Percentiles rank a stretch among this genome's conserved stretches.
Evolutionary conservation across 92 coral and sea anemone species (phyloP).

Genomic region (Galaxea fascicularis): DNA sequence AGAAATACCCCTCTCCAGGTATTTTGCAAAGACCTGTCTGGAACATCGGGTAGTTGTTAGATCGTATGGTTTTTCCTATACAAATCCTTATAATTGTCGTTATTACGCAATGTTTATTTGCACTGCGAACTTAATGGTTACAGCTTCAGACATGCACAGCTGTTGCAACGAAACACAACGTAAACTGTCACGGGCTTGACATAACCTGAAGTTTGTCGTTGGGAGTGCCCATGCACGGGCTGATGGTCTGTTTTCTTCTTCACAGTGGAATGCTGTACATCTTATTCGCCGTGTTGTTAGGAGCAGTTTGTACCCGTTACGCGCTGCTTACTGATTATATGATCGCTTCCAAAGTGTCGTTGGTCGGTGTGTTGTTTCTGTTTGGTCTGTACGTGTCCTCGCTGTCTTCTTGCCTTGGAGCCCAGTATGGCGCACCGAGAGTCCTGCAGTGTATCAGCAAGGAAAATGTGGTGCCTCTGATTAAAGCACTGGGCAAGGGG

Average conservation of each 20-base stretch:
- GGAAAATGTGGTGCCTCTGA: slow-evolving; percentile 93
- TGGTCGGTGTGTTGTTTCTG: slow-evolving; percentile 93
- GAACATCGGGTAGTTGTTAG: too few species aligned
- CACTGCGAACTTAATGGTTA: too few species aligned
- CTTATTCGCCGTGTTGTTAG: slow-evolving; percentile 92
- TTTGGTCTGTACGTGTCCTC: slow-evolving; percentile 98
- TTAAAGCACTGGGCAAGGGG: slow-evolving; percentile 92
- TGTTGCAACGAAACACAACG: too few species aligned
- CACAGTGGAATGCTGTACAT: slow-evolving; percentile 93
- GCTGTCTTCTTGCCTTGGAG: slow-evolving; percentile 96
- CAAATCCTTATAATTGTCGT: too few species aligned
- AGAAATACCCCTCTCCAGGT: too few species aligned
- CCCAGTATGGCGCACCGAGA: slow-evolving; percentile 97
- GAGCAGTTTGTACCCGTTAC: slow-evolving; percentile 95
- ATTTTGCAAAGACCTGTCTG: too few species aligned
- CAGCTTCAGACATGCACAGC: too few species aligned
- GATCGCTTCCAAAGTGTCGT: slow-evolving; percentile 99
- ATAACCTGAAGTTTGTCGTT: too few species aligned
- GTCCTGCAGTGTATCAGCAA: slow-evolving; percentile 93
- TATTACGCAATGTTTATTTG: too few species aligned
- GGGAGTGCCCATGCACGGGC: too few species aligned
- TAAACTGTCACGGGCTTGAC: too few species aligned
- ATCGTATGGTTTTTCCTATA: too few species aligned
- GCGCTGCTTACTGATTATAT: slow-evolving; percentile 93
- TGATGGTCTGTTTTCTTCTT: slow-evolving; percentile 1